Percentiles rank a stretch among this genome's conserved stretches.
phyloP scores from a whole-genome alignment of 2,113 vertebrate species.

The Ptilonorhynchus violaceus region DNA sequence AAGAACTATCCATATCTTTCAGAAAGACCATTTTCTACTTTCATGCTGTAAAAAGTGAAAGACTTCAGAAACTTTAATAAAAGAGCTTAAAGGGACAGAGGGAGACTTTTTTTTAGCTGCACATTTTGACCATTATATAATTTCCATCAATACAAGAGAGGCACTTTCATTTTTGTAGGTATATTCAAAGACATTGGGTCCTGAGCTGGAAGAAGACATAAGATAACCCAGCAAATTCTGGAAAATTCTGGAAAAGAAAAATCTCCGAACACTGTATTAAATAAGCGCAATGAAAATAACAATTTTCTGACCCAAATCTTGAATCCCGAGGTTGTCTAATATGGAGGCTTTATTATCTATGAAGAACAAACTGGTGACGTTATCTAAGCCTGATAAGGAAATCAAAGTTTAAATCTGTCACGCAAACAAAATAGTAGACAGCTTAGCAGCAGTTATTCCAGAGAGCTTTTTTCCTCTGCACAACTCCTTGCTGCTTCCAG shows the following conservation, averaged over 20 bases:
- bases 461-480: background rate
- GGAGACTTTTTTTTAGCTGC: background rate
- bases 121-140: background rate
- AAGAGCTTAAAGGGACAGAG: background rate
- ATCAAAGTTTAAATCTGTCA: background rate
- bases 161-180: background rate
- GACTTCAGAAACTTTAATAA: background rate
- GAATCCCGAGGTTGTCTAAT: background rate
- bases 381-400: conserved; percentile 6
- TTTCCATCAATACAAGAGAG: background rate
- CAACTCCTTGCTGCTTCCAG: background rate
- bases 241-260: background rate
- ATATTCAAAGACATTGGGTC: background rate
- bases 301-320: background rate
- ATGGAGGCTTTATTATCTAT: background rate
- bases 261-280: background rate
- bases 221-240: background rate
- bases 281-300: background rate
- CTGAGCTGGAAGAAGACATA: background rate
- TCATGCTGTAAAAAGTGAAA: background rate
- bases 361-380: background rate
- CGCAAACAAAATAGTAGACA: background rate
- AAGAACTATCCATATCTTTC: background rate
- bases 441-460: background rate
- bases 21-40: background rate